Base-by-base conservation (phyloP, 1,140 invertebrate genomes). In the Drosophila pseudoananassae region DNA sequence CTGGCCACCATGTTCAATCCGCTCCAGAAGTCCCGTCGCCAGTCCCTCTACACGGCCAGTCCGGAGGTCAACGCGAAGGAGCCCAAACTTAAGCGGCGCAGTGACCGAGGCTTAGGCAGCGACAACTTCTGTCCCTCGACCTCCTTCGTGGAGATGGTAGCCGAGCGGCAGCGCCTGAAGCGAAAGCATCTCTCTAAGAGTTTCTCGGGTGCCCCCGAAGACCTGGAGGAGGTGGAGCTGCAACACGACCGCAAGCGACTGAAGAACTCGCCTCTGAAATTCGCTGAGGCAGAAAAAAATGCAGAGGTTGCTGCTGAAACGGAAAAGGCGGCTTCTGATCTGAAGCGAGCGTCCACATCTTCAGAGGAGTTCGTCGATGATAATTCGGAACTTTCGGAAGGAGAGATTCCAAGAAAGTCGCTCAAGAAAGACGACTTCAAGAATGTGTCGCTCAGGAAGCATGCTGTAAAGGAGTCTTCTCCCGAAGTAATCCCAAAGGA, bases 111-210 rank as follows among this genome's bases (percentile, higher is more conserved):
- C 14, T 6, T 61, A 3, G 60, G 27, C 4, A 25, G 9, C 36
- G 64, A 50, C 12, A 82, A 83, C 23, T 82, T 91, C 2, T 80
- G 77, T 23, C 89, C 90, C 8, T 91, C 89, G 10, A 82, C 90
- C 43, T 91, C 90, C 0, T 84, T 91, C 40, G 77, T 90, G 12
- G 82, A 91, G 53, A 78, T 71, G 23, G 9, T 91, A 4, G 72
- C 38, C 43, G 76, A 89, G 8, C 57, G 55, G 0, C 63, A 79
- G 5, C 27, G 36, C 0, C 36, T 57, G 12, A 61, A 87, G 61
- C 72, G 89, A 3, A 74, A 78, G 8, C 81, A 76, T 17, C 15
- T 91, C 4, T 91, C 89, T 0, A 91, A 91, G 27, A 91, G 89
- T 33, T 91, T 91, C 5, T 78, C 89, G 36, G 73, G 58, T 8